Conservation (phyloP, 2,113 vertebrate species). For the Abramis brama region DNA sequence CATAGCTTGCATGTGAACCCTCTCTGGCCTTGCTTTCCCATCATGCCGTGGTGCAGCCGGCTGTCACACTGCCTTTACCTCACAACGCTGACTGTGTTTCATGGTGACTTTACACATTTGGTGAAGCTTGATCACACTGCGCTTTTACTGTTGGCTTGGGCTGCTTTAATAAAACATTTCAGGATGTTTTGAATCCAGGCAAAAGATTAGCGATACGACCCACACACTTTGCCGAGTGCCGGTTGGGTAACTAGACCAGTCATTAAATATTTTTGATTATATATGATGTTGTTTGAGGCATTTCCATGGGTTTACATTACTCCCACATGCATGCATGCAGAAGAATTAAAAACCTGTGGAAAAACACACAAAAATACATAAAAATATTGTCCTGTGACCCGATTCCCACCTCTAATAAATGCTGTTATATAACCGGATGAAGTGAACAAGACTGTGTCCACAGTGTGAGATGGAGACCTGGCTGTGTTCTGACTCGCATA, state of each 20-base stretch:
- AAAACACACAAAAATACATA: background rate
- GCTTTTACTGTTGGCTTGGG: background rate
- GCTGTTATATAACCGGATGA: background rate
- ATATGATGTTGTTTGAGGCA: background rate
- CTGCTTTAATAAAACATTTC: background rate
- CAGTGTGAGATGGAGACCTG: background rate
- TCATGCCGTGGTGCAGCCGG: conserved; percentile 7
- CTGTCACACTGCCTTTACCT: background rate
- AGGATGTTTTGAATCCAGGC: background rate
- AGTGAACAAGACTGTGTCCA: background rate
- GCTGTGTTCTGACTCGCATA: background rate
- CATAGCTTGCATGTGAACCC: conserved; percentile 27
- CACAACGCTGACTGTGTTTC: background rate
- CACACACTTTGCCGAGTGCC: no score
- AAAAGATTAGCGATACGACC: background rate
- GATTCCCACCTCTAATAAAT: background rate
- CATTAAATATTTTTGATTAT: background rate
- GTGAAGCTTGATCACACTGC: background rate
- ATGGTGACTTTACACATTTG: background rate
- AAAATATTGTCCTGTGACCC: background rate
- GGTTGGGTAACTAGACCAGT: background rate
- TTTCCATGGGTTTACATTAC: background rate
- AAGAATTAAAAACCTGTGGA: background rate
- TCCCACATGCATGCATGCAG: background rate
- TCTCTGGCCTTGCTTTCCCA: conserved; percentile 29